These are phyloP conservation scores for Diaprepes abbreviatus DNA, from an alignment of 2,888 invertebrate genomes.

Conservation along the genomic window DNA sequence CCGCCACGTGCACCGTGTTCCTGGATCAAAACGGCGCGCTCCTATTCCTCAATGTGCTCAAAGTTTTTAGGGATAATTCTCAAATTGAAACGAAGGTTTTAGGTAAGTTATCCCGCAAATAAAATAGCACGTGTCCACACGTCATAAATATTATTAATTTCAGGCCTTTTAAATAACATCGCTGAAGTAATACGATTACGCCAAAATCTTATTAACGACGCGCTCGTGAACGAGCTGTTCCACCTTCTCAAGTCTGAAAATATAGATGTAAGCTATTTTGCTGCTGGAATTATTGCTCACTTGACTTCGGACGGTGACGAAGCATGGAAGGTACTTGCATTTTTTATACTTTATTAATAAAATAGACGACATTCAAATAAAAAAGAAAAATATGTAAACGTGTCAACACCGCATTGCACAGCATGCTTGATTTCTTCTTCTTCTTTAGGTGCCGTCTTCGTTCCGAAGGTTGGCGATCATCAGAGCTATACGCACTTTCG, in stretches of 20 bases:
- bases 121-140: too few species aligned
- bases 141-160: slow-evolving; percentile 3
- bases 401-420: too few species aligned
- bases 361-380: too few species aligned
- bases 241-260: slow-evolving; percentile 70
- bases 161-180: slow-evolving; percentile 79
- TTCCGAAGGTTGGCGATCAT: too few species aligned
- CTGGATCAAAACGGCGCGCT: slow-evolving; percentile 77
- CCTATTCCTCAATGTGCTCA: slow-evolving; percentile 76
- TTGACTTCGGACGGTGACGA: slow-evolving; percentile 73
- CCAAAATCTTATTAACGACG: slow-evolving; percentile 59
- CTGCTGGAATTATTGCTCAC: slow-evolving; percentile 81
- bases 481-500: too few species aligned
- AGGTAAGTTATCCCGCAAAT: slow-evolving; percentile 49
- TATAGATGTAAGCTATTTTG: slow-evolving; percentile 80
- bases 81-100: slow-evolving; percentile 82
- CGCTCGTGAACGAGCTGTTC: slow-evolving; percentile 58
- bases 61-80: slow-evolving; percentile 74
- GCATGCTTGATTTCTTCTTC: too few species aligned
- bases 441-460: too few species aligned
- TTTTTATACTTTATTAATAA: too few species aligned
- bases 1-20: slow-evolving; percentile 78
- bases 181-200: slow-evolving; percentile 74
- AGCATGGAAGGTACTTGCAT: slow-evolving; percentile 70
- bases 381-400: too few species aligned